phyloP scores from a whole-genome alignment of 2,113 vertebrate genomes.

The Dipodomys merriami region DNA sequence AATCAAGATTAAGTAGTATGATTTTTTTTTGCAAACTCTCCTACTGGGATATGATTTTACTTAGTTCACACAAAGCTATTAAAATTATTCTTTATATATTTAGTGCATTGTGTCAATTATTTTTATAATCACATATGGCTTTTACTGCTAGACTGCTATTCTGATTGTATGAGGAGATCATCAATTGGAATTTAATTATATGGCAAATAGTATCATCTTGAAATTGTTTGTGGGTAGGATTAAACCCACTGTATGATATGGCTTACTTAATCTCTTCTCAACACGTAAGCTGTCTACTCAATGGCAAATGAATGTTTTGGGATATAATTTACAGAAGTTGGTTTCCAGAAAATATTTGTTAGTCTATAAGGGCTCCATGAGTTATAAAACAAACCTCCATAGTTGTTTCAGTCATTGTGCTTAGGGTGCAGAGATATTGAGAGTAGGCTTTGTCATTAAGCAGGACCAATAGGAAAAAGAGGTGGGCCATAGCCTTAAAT shows the following conservation, averaged over 20 bases:
- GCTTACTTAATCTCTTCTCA: background rate
- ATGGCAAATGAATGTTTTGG: background rate
- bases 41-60: constrained; percentile 59
- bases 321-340: background rate
- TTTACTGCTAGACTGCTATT: background rate
- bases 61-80: constrained; percentile 44
- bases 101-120: background rate
- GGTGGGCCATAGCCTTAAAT: background rate
- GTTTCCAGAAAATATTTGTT: background rate
- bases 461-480: no score
- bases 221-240: constrained; percentile 53
- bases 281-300: background rate
- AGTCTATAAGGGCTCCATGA: background rate
- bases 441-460: background rate
- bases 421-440: background rate
- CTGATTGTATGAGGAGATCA: constrained; percentile 13
- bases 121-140: background rate
- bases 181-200: constrained; percentile 33
- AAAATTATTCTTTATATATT: constrained; percentile 16
- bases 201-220: constrained; percentile 40
- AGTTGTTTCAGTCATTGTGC: background rate
- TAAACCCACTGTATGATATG: background rate
- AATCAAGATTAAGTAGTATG: constrained; percentile 36
- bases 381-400: background rate
- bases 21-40: constrained; percentile 35